Percentiles rank a stretch among this genome's conserved stretches.
Evolutionary conservation across 2,888 invertebrate genomes (phyloP).

Genomic region (Aporophyla nigra): DNA sequence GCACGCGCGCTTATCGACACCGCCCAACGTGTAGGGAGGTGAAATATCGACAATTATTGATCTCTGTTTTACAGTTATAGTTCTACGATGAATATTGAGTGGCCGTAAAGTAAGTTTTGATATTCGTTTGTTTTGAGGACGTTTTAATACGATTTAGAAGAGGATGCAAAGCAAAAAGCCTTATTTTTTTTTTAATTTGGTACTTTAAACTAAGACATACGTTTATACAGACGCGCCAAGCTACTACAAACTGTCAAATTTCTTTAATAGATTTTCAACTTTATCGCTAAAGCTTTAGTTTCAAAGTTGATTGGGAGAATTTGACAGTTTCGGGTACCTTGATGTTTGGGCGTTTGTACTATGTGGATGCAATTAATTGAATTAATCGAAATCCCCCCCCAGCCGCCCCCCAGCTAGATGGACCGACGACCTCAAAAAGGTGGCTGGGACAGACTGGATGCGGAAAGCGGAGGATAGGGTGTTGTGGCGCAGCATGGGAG

Average conservation of each 20-base stretch:
- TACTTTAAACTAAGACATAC: background rate
- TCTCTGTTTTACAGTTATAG: slow-evolving; percentile 62
- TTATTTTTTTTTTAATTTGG: background rate
- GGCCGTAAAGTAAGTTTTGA: slow-evolving; percentile 45
- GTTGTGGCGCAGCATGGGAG: no score
- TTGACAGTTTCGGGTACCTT: no score
- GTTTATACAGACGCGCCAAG: no score
- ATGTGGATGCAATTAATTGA: background rate
- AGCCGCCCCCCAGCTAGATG: no score
- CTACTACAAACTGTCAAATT: no score
- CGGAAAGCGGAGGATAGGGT: no score
- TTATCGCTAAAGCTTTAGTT: no score
- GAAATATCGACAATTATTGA: slow-evolving; percentile 65
- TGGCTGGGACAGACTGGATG: no score
- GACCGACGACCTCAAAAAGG: no score
- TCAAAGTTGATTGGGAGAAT: no score
- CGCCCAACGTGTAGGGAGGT: slow-evolving; percentile 68
- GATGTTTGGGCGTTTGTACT: no score
- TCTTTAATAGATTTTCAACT: no score
- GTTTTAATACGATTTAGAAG: slow-evolving; percentile 1
- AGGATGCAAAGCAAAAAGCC: background rate
- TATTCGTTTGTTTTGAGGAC: slow-evolving; percentile 31
- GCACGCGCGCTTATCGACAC: slow-evolving; percentile 81
- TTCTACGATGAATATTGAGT: slow-evolving; percentile 63
- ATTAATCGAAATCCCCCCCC: slow-evolving; percentile 9